phyloP scores from a whole-genome alignment of 2,888 invertebrate genomes.

The Drosophila lutescens region DNA sequence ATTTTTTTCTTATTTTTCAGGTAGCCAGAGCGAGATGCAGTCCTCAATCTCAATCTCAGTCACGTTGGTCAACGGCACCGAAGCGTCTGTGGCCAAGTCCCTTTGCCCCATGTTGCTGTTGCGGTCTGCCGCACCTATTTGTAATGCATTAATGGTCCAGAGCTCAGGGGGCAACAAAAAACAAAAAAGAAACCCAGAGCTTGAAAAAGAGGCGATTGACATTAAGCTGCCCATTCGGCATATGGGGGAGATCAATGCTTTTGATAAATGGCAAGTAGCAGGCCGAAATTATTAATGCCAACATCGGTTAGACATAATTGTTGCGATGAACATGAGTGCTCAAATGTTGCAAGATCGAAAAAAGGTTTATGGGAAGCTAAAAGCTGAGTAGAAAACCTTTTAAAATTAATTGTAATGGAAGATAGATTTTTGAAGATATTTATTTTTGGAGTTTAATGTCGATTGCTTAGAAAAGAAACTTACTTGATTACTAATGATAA shows the following conservation, averaged over 20 bases:
- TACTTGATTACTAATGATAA: neutral
- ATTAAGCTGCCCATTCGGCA: constrained; percentile 65
- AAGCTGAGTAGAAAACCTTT: constrained; percentile 1
- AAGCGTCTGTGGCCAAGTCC: constrained; percentile 68
- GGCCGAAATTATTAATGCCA: constrained; percentile 36
- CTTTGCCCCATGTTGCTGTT: constrained; percentile 48
- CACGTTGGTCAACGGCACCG: constrained; percentile 78
- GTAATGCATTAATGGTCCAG: constrained; percentile 73
- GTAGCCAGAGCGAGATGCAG: constrained; percentile 31
- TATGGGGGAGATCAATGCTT: constrained; percentile 32
- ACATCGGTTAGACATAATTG: constrained; percentile 35
- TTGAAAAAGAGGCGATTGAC: constrained; percentile 62
- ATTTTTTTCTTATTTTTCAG: constrained; percentile 5
- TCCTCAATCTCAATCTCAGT: constrained; percentile 40
- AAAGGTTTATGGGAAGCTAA: constrained; percentile 2
- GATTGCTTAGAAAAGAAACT: neutral
- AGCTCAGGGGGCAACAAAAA: constrained; percentile 31
- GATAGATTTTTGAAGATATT: neutral
- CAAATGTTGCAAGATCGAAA: constrained; percentile 24
- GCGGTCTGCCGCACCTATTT: constrained; percentile 75
- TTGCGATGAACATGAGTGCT: constrained; percentile 12
- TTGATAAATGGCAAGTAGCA: constrained; percentile 42
- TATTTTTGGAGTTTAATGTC: neutral
- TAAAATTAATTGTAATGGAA: neutral
- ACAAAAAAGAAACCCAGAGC: constrained; percentile 4